Conservation (phyloP, 2,888 invertebrate genomes). For the Sinopyrophorus schimmeli region DNA sequence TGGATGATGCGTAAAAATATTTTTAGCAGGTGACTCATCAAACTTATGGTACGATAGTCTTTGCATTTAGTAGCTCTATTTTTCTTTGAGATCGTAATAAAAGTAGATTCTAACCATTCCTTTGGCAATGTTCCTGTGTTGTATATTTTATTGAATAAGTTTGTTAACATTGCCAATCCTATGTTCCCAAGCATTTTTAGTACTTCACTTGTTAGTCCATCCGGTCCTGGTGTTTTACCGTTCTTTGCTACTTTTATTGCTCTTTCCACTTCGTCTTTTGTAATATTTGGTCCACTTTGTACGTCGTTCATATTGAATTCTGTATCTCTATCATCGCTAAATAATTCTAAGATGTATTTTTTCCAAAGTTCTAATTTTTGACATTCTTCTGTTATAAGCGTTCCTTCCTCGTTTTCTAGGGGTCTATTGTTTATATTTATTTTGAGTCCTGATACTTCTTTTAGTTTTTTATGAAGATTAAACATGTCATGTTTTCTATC, state of each 20-base stretch:
- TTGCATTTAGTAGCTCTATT: slow-evolving; percentile 9
- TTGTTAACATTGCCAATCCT: slow-evolving; percentile 7
- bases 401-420: slow-evolving; percentile 11
- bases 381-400: slow-evolving; percentile 5
- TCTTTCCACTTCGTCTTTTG: slow-evolving; percentile 10
- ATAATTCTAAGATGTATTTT: slow-evolving; percentile 6
- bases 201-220: slow-evolving; percentile 11
- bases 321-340: slow-evolving; percentile 5
- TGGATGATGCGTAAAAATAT: slow-evolving; percentile 9
- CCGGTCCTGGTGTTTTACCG: slow-evolving; percentile 6
- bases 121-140: slow-evolving; percentile 3
- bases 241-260: slow-evolving; percentile 8
- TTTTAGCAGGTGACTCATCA: slow-evolving; percentile 5
- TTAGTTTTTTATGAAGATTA: slow-evolving; percentile 6
- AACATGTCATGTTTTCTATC: too few species aligned
- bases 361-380: slow-evolving; percentile 4
- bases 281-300: slow-evolving; percentile 10
- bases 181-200: slow-evolving; percentile 9
- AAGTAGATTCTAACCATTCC: slow-evolving; percentile 10
- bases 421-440: background rate
- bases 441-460: slow-evolving; percentile 3
- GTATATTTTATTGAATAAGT: slow-evolving; percentile 8
- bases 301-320: slow-evolving; percentile 6
- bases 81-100: slow-evolving; percentile 8
- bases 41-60: slow-evolving; percentile 6